A percentile compares a stretch with the other conserved stretches of the same genome.
These are phyloP conservation scores for Bujurquina vittata DNA, from an alignment of 2,113 vertebrate genomes.

Conservation along the genomic window DNA sequence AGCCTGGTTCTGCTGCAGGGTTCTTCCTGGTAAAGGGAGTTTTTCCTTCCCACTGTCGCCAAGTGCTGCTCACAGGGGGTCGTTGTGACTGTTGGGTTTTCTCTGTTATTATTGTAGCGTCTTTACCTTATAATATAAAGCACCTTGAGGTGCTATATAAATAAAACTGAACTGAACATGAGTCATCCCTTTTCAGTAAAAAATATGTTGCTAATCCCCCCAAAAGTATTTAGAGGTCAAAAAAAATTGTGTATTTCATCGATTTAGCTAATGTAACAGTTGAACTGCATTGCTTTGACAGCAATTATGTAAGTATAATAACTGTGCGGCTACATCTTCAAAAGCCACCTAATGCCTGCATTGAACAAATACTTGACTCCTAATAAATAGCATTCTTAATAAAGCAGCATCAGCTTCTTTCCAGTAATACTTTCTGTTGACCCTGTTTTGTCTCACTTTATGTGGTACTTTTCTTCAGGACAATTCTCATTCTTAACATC, in stretches of 20 bases:
- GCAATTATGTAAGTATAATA: neutral
- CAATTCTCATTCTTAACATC: neutral
- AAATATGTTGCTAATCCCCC: neutral
- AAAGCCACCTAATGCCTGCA: neutral
- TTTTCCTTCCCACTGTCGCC: too few species aligned
- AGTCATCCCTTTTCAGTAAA: neutral
- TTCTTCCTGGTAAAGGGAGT: too few species aligned
- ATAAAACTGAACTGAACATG: too few species aligned
- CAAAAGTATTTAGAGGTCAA: neutral
- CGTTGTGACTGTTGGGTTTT: too few species aligned
- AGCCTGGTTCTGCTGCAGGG: too few species aligned
- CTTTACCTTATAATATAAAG: too few species aligned
- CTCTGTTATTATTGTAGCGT: too few species aligned
- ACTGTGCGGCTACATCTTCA: neutral
- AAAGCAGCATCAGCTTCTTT: neutral
- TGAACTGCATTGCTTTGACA: neutral
- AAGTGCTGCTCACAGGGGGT: too few species aligned
- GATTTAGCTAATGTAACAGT: neutral
- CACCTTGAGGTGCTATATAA: too few species aligned
- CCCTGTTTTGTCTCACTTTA: neutral
- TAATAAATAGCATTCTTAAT: neutral
- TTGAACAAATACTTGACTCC: neutral
- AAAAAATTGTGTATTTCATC: neutral
- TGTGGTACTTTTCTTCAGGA: neutral
- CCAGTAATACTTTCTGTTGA: neutral